phyloP scores from a whole-genome alignment of 2,113 vertebrate species.

The Genyomyrus donnyi region DNA sequence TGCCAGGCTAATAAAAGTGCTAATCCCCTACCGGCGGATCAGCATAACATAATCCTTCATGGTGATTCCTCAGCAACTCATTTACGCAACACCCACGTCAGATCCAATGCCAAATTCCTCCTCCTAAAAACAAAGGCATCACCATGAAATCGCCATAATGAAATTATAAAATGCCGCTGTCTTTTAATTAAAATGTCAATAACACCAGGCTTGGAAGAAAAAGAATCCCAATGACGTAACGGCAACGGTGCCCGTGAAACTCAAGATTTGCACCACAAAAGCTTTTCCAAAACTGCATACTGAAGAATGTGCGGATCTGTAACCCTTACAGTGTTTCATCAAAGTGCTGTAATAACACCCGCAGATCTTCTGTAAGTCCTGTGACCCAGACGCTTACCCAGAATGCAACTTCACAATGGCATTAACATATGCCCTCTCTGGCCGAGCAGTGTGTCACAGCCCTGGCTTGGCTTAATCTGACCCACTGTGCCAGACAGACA shows the following conservation, averaged over 20 bases:
- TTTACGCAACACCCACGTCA: neutral
- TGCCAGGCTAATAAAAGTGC: neutral
- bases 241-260: neutral
- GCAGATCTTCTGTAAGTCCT: neutral
- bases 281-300: neutral
- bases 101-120: neutral
- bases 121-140: neutral
- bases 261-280: neutral
- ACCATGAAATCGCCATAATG: neutral
- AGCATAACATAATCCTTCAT: neutral
- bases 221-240: neutral
- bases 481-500: conserved; percentile 10
- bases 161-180: neutral
- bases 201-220: neutral
- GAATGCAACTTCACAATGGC: neutral
- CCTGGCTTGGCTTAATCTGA: too few species aligned
- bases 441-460: neutral
- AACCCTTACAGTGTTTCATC: neutral
- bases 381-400: neutral
- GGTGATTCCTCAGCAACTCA: neutral
- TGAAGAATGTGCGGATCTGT: neutral
- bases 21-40: neutral
- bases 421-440: neutral
- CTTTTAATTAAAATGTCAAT: neutral
- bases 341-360: neutral